Evolutionary conservation across 2,113 vertebrate species (phyloP).

Genomic region (Orthonyx spaldingii): DNA sequence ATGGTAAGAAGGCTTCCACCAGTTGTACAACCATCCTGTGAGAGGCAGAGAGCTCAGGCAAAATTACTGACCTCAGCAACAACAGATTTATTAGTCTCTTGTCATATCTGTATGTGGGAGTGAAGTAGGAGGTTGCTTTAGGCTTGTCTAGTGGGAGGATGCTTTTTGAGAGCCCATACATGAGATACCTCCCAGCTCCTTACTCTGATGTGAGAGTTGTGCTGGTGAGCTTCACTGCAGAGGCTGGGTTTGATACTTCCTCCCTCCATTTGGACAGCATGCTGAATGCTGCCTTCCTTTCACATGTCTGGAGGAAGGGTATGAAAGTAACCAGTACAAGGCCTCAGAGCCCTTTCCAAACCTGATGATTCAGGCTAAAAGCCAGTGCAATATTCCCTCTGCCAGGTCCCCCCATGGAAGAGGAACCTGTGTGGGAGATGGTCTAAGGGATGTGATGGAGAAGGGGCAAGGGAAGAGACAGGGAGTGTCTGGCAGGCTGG

Average conservation of each 20-base stretch:
- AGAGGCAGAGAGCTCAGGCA: not conserved
- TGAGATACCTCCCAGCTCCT: not conserved
- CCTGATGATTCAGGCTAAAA: not conserved
- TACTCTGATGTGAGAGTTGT: not conserved
- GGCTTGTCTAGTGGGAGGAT: not conserved
- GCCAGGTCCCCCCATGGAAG: not conserved
- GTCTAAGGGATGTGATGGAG: not conserved
- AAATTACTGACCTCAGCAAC: not conserved
- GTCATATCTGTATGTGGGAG: not conserved
- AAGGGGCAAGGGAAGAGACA: not conserved
- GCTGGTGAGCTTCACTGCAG: not conserved
- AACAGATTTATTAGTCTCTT: not conserved
- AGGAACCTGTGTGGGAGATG: not conserved
- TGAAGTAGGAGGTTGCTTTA: not conserved
- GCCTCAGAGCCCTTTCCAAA: not conserved
- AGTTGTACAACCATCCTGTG: not conserved
- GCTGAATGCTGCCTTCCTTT: not conserved
- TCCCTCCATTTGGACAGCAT: not conserved
- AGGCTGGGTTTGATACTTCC: not conserved
- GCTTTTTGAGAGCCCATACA: not conserved
- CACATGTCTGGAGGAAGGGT: not conserved
- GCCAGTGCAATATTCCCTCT: not conserved
- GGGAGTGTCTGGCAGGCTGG: not conserved
- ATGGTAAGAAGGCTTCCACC: not conserved
- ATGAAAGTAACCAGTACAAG: not conserved